phyloP scores from a whole-genome alignment of 2,888 invertebrate species.

The Neoaliturus tenellus region DNA sequence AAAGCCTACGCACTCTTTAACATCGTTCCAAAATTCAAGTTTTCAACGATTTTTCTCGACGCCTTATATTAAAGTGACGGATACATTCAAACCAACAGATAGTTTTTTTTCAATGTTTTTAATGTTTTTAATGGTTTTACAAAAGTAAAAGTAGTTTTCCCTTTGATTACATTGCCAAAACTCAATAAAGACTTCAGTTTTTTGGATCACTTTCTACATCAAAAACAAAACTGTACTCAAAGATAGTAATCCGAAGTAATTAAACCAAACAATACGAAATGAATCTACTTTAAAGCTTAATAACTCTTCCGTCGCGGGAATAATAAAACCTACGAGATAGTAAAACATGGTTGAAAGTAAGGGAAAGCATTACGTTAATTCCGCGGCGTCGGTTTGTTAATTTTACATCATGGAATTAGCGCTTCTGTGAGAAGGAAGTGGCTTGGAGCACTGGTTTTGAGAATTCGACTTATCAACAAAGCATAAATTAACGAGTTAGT shows the following conservation, averaged over 20 bases:
- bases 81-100: no score
- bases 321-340: not conserved
- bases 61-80: no score
- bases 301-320: not conserved
- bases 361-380: slow-evolving; percentile 10
- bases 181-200: no score
- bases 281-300: not conserved
- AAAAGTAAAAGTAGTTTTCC: no score
- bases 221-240: not conserved
- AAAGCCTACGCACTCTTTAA: no score
- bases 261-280: not conserved
- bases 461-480: not conserved
- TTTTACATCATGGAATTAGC: slow-evolving; percentile 27
- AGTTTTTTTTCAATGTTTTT: no score
- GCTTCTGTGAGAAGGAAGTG: not conserved
- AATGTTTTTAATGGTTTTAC: no score
- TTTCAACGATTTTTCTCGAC: no score
- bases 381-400: slow-evolving; percentile 17
- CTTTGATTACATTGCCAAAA: no score
- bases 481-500: not conserved
- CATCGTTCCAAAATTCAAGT: no score
- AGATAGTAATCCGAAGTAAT: not conserved
- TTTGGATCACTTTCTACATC: no score
- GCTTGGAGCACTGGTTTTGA: not conserved
- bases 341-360: not conserved